Conservation (phyloP, 2,113 vertebrate species). For the Dascyllus trimaculatus region DNA sequence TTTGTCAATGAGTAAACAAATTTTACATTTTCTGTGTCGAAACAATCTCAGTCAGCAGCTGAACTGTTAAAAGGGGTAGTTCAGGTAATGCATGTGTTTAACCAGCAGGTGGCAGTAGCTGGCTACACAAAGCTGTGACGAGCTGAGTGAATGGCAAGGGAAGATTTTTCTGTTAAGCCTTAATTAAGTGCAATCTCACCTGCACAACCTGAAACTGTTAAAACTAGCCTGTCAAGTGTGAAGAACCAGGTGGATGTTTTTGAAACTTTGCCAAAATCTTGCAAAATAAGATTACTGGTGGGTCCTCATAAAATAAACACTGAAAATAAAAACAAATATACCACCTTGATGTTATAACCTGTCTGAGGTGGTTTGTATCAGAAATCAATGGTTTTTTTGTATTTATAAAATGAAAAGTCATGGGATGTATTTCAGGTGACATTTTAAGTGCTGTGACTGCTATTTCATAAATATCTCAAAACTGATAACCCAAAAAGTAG, state of each 20-base stretch:
- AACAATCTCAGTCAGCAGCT: background rate
- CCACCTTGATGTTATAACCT: background rate
- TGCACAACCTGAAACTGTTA: slow-evolving; percentile 23
- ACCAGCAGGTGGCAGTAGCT: slow-evolving; percentile 74
- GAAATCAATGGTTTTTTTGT: background rate
- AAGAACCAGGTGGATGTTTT: background rate
- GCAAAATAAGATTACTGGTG: slow-evolving; percentile 5
- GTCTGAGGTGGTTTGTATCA: background rate
- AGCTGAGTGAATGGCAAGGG: background rate
- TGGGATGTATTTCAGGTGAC: slow-evolving; percentile 1
- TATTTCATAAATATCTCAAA: background rate
- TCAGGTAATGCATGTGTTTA: slow-evolving; percentile 40
- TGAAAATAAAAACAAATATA: background rate
- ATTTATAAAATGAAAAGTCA: background rate
- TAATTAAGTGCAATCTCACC: slow-evolving; percentile 20
- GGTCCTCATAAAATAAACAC: background rate
- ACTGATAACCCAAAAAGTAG: background rate
- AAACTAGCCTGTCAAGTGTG: background rate
- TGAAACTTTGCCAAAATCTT: background rate
- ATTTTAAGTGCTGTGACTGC: background rate
- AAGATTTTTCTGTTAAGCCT: slow-evolving; percentile 20
- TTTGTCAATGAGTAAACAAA: background rate
- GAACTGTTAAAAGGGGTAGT: background rate
- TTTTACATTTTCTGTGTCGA: slow-evolving; percentile 8
- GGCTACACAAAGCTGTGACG: slow-evolving; percentile 27